Conservation (phyloP, 2,888 invertebrate genomes). For the Rotaria macrura region DNA sequence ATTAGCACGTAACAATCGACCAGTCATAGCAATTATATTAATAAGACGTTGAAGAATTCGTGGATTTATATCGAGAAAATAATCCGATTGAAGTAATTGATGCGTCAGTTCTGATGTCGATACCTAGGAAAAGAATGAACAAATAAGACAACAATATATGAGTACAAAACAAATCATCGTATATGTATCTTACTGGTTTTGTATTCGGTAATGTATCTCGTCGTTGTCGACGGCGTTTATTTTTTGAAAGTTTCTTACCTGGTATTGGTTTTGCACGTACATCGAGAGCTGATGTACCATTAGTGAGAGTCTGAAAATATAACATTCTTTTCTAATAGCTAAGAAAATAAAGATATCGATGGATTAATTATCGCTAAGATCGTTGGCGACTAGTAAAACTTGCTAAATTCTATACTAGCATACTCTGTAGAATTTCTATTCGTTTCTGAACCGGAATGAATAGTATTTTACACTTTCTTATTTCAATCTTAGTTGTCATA, state of each 20-base stretch:
- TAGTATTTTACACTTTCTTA: too few species aligned
- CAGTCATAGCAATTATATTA: slow-evolving; percentile 92
- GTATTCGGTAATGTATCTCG: slow-evolving; percentile 5
- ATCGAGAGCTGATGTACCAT: background rate
- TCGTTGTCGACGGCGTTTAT: slow-evolving; percentile 9
- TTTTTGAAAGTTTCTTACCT: background rate
- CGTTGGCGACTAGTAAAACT: too few species aligned
- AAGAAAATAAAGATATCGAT: too few species aligned
- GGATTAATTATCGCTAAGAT: too few species aligned
- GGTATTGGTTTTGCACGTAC: background rate
- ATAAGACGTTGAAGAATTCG: slow-evolving; percentile 85
- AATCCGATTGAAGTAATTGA: slow-evolving; percentile 71
- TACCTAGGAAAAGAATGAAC: too few species aligned
- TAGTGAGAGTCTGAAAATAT: background rate
- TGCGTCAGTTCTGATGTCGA: slow-evolving; percentile 33
- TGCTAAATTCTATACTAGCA: too few species aligned
- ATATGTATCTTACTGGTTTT: background rate
- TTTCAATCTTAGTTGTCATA: too few species aligned
- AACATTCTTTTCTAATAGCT: too few species aligned
- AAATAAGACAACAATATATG: background rate
- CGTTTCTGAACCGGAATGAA: too few species aligned
- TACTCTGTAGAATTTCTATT: too few species aligned
- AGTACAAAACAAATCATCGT: too few species aligned
- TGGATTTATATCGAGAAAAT: slow-evolving; percentile 96
- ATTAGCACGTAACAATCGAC: slow-evolving; percentile 87